Evolutionary conservation across 2,888 invertebrate species (phyloP).

Genomic region (Eucera pruinosa): DNA sequence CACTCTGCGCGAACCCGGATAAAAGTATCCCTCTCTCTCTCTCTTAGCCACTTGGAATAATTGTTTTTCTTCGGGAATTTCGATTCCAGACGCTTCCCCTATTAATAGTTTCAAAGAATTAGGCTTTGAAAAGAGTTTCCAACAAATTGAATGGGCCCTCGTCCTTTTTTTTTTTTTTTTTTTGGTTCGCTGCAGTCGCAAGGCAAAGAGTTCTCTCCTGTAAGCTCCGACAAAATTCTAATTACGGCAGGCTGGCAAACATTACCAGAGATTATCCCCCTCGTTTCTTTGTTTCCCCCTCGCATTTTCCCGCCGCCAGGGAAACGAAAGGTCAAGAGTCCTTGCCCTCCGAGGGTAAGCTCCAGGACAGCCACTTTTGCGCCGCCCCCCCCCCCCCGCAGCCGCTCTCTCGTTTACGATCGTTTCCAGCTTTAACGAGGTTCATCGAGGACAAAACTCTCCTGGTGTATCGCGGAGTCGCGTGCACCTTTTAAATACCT

Average conservation of each 20-base stretch:
- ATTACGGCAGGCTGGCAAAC: constrained; percentile 34
- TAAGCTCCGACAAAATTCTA: constrained; percentile 58
- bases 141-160: constrained; percentile 55
- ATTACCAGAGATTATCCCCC: constrained; percentile 63
- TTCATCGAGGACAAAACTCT: constrained; percentile 55
- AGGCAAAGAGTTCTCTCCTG: constrained; percentile 44
- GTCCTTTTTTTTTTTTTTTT: constrained; percentile 11
- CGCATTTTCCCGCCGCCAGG: neutral
- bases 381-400: too few relatives aligned
- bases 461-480: constrained; percentile 24
- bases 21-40: neutral
- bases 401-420: constrained; percentile 62
- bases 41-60: constrained; percentile 8
- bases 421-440: constrained; percentile 66
- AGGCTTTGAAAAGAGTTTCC: constrained; percentile 54
- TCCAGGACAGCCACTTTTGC: constrained; percentile 17
- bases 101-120: constrained; percentile 47
- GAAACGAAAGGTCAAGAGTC: constrained; percentile 25
- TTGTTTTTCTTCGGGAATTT: constrained; percentile 6
- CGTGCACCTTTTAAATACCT: constrained; percentile 25
- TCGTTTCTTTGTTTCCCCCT: constrained; percentile 14
- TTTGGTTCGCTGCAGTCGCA: neutral
- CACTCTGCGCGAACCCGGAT: neutral
- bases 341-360: constrained; percentile 12
- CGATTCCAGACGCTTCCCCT: neutral